Conservation (phyloP, 2,888 invertebrate genomes). For the Nemoura dubitans region DNA sequence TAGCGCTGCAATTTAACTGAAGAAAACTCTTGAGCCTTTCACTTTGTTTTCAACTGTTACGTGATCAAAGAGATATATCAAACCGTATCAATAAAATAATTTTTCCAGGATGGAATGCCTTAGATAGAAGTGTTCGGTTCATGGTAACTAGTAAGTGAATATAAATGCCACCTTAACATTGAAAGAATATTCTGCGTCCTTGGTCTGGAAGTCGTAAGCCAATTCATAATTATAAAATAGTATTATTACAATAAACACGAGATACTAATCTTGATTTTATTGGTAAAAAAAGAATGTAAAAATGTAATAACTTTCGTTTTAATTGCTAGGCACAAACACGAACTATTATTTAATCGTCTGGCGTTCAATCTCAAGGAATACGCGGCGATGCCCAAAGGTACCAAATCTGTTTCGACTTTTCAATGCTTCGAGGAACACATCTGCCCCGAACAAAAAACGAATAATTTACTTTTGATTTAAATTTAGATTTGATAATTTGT, state of each 20-base stretch:
- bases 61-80: not conserved
- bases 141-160: not conserved
- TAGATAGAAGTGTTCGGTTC: not conserved
- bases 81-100: not conserved
- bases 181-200: not conserved
- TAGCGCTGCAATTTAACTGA: not conserved
- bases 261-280: not conserved
- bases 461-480: not conserved
- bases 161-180: not conserved
- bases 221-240: not conserved
- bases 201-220: not conserved
- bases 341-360: conserved; percentile 4
- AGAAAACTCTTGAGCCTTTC: not conserved
- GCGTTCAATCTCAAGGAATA: not conserved
- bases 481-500: not conserved
- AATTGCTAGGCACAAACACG: not conserved
- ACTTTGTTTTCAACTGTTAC: not conserved
- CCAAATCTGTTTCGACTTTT: not conserved
- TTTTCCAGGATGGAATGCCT: not conserved
- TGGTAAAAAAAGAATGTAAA: not conserved
- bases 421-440: not conserved
- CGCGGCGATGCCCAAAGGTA: not conserved
- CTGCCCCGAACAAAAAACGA: not conserved
- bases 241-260: not conserved
- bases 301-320: conserved; percentile 7